Conservation (phyloP, 2,113 vertebrate genomes). For the Sphyrna mokarran region DNA sequence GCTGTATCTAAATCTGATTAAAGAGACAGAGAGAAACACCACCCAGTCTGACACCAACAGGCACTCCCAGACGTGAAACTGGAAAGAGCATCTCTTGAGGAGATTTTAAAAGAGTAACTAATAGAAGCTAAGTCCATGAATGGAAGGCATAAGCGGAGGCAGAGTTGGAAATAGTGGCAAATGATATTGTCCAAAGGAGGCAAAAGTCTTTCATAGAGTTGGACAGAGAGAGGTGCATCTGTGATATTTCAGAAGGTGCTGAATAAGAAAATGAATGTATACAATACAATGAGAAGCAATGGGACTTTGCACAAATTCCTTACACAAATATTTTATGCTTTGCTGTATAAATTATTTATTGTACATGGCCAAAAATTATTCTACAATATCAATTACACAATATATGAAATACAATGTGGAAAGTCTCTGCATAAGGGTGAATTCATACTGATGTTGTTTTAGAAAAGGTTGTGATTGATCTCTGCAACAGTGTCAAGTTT, state of each 20-base stretch:
- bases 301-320: neutral
- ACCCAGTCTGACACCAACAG: slow-evolving; percentile 44
- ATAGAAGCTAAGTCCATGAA: neutral
- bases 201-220: neutral
- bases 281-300: neutral
- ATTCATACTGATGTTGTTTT: neutral
- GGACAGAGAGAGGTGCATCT: neutral
- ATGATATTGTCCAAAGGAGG: neutral
- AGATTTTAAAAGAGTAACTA: neutral
- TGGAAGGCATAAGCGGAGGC: neutral
- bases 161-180: neutral
- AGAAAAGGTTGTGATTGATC: neutral
- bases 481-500: neutral
- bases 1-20: slow-evolving; percentile 58
- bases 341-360: slow-evolving; percentile 26
- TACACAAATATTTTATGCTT: slow-evolving; percentile 13
- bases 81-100: neutral
- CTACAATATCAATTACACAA: neutral
- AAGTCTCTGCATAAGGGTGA: neutral
- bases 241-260: neutral
- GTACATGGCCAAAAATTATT: neutral
- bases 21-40: slow-evolving; percentile 44
- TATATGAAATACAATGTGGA: neutral
- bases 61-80: slow-evolving; percentile 53
- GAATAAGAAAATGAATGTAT: neutral